Evolutionary conservation across 2,888 invertebrate genomes (phyloP), one percentile per base, ranked within the genome.

Genomic region (Prenolepis imparis): DNA sequence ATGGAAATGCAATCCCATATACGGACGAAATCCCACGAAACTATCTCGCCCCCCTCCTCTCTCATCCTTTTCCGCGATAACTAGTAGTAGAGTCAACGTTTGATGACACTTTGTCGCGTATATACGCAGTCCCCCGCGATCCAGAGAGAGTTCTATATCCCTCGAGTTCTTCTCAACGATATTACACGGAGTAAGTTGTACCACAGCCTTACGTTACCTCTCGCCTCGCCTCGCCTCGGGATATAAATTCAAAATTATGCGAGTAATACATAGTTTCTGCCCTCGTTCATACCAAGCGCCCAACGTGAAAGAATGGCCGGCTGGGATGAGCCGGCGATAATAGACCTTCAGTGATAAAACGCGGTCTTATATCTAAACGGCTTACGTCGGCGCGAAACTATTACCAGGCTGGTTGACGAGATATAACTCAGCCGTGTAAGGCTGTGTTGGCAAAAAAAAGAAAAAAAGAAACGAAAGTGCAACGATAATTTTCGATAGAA

Each of bases 321-420:
- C 32, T 59, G 28, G 74, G 75, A 39, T 83, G 78, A 70, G 83
- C 82, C 82, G 88, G 88, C 86, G 93, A 93, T 94, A 94, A 94
- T 94, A 93, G 93, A 92, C 91, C 92, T 93, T 91, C 87, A 88
- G 92, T 92, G 92, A 94, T 94, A 93, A 94, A 94, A 92, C 91
- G 55, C 39, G 88, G 89, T 87, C 90, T 88, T 91, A 91, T 91
- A 91, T 86, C 85, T 90, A 89, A 92, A 92, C 89, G 91, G 90
- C 91, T 91, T 88, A 88, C 90, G 90, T 89, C 61, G 24, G 75
- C 48, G 80, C 74, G 84, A 82, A 91, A 92, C 89, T 92, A 91
- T 92, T 91, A 91, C 80, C 83, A 3, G 77, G 57, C 44, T 72
- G 59, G 84, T 87, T 88, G 88, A 89, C 90, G 85, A 87, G 89